Evolutionary conservation across 1,140 invertebrate species (phyloP), one percentile per base, ranked within the genome.

Genomic region (Drosophila subobscura): DNA sequence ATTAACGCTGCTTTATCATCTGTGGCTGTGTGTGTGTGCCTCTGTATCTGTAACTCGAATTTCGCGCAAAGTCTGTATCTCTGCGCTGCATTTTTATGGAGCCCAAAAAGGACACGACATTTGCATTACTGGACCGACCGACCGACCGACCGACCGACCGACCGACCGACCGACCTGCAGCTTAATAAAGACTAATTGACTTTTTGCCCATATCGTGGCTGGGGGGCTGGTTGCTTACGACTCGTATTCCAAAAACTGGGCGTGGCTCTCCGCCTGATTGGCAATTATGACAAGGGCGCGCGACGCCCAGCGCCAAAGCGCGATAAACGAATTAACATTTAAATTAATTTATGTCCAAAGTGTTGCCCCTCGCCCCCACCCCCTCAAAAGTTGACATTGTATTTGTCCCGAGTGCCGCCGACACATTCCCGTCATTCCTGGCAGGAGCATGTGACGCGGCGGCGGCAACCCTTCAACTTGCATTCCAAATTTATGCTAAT

Each of bases 151-250:
- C 16, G 16, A 20, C 16, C 29, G 72, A 65, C 77, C 29, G 72
- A 65, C 77, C 29, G 72, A 65, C 77, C 29, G 72, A 65, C 77
- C 29, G 72, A 65, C 77, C 29, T 64, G 56, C 75, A 79, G 72
- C 80, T 85, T 86, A 88, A 86, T 86, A 88, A 86, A 81, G 81
- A 86, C 83, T 81, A 86, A 86, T 86, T 86, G 81, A 86, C 81
- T 86, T 88, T 81, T 42, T 73, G 70, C n/a, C 60, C 71, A 65
- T 74, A 73, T 61, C n/a, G 61, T 61, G 59, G 65, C n/a, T 45
- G 16, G 41, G 46, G 27, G 16, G 42, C 22, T 37, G 40, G 44
- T n/a, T n/a, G n/a, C n/a, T 37, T 10, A 4, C 12, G 33, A 12
- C 33, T 37, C 33, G 33, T 12, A 37, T 37, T 37, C 33, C 47